Conservation (phyloP, 2,113 vertebrate genomes). For the Isurus oxyrinchus region DNA sequence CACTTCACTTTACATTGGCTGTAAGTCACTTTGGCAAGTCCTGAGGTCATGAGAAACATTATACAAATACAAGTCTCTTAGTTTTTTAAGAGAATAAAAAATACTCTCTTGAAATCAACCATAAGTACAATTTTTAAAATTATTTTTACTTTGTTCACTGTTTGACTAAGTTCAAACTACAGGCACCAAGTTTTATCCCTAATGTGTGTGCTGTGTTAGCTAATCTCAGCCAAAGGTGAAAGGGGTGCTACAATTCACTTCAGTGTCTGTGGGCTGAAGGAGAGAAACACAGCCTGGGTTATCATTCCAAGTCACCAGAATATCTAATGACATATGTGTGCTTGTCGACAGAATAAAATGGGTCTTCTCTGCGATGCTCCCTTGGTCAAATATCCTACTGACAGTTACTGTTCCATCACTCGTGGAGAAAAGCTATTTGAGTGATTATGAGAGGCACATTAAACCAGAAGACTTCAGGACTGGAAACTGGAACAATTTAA, state of each 20-base stretch:
- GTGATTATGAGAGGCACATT: background rate
- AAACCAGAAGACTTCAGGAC: background rate
- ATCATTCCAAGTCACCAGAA: background rate
- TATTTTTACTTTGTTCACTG: background rate
- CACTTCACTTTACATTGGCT: background rate
- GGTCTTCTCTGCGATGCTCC: background rate
- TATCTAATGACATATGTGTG: background rate
- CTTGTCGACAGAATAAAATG: background rate
- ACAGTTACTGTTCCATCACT: background rate
- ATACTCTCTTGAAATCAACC: background rate
- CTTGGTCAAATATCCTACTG: background rate
- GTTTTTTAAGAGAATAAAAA: background rate
- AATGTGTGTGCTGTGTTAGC: background rate
- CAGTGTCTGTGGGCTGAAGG: background rate
- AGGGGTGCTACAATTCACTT: background rate
- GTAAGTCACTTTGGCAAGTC: background rate
- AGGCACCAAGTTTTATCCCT: background rate
- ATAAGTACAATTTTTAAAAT: background rate
- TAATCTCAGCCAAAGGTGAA: background rate
- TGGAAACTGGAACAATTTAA: background rate
- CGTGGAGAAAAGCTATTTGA: background rate
- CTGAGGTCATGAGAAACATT: background rate
- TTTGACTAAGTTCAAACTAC: background rate
- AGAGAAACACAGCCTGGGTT: background rate
- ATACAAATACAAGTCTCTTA: background rate